Base-by-base conservation (phyloP, 2,888 invertebrate species). In the Dolichopus griseipennis region DNA sequence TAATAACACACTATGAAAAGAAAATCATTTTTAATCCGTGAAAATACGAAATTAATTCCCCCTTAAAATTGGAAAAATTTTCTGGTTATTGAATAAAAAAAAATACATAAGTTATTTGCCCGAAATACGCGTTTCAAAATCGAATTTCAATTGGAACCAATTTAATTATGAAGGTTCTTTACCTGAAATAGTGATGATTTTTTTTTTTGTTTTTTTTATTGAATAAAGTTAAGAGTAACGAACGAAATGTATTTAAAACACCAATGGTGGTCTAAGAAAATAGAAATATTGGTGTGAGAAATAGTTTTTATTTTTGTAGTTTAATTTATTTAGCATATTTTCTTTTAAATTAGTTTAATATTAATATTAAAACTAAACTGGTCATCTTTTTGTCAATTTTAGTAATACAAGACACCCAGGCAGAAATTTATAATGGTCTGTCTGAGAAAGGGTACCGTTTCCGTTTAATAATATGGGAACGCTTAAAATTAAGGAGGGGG, bases 71-170 rank as follows among this genome's bases (percentile, higher is more conserved):
- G 37, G 37, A 37, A 37, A 37, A 37, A 52, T 52, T 52, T 52
- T 52, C n/a, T 52, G 52, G 52, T 52, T 52, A 52, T 52, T 52
- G 52, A 52, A 52, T 52, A 12, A 52, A 52, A 52, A 52, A 18
- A 18, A 52, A 52, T 10, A 4, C 2, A 37, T 10, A 37, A 37
- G 12, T 37, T 37, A 37, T 37, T 37, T 7, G 37, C 37, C 37
- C 37, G 52, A 12, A 18, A 52, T 18, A 52, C 52, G n/a, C 52
- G 52, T 52, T 52, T 52, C 52, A 52, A 52, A 52, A 52, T n/a
- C 18, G 18, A 52, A 52, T 52, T 52, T n/a, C 52, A 52, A 52
- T 52, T 52, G 52, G 52, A 52, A 52, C n/a, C 52, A 52, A 52
- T 52, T 52, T 15, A 15, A 52, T 52, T 52, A 52, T 52, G n/a